A percentile compares a stretch with the other conserved stretches of the same genome.
phyloP scores from a whole-genome alignment of 2,888 invertebrate genomes.

The Phoenoteleia sp. region DNA sequence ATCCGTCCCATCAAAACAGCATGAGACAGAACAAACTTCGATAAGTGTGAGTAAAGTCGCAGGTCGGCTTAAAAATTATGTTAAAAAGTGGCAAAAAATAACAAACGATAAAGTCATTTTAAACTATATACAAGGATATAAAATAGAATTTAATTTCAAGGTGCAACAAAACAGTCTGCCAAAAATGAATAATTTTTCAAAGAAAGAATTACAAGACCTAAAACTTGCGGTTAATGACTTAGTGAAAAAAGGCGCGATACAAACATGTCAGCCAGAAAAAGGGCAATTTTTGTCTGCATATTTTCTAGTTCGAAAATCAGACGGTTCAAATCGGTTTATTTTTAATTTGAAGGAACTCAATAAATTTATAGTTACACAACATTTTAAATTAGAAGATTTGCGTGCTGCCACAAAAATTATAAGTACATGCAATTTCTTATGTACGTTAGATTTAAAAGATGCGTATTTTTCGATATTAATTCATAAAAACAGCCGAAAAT shows the following conservation, averaged over 20 bases:
- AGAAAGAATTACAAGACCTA: neutral
- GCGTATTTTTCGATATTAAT: constrained; percentile 66
- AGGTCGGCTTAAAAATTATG: constrained; percentile 32
- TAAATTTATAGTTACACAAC: constrained; percentile 39
- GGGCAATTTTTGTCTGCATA: constrained; percentile 58
- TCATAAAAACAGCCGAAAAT: constrained; percentile 62
- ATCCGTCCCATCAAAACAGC: constrained; percentile 4
- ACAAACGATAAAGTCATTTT: constrained; percentile 49
- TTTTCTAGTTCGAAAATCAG: constrained; percentile 52
- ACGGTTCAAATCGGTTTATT: constrained; percentile 51
- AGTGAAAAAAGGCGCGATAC: constrained; percentile 38
- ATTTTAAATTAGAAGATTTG: constrained; percentile 65
- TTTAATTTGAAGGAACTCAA: constrained; percentile 61
- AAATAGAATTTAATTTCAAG: constrained; percentile 22
- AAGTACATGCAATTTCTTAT: constrained; percentile 27
- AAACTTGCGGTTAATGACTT: constrained; percentile 16
- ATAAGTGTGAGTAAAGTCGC: constrained; percentile 45
- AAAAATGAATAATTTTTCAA: constrained; percentile 9
- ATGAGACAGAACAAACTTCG: constrained; percentile 1
- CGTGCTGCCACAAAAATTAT: constrained; percentile 44
- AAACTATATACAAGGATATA: constrained; percentile 38
- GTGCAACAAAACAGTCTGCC: constrained; percentile 16
- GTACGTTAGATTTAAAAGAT: constrained; percentile 64
- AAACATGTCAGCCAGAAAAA: neutral
- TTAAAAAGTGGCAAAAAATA: constrained; percentile 39